A percentile compares a stretch with the other conserved stretches of the same genome.
These are phyloP conservation scores for Drosophila novamexicana DNA, from an alignment of 1,140 invertebrate species.

Conservation along the genomic window DNA sequence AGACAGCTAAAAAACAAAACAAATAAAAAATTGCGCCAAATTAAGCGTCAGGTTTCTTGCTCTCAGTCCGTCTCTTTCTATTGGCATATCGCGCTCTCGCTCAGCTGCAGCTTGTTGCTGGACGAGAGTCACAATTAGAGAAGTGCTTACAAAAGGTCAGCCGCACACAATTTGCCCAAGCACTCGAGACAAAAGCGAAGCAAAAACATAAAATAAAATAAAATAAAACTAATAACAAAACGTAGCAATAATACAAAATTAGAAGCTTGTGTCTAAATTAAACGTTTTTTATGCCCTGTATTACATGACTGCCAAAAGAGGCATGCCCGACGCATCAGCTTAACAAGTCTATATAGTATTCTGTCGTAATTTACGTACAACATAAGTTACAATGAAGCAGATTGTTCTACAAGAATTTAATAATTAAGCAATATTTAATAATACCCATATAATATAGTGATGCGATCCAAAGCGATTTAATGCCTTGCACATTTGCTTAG, in stretches of 20 bases:
- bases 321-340: background rate
- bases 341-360: too few species aligned
- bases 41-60: slow-evolving; percentile 49
- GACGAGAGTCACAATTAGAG: slow-evolving; percentile 66
- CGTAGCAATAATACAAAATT: slow-evolving; percentile 74
- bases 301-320: background rate
- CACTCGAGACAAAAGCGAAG: slow-evolving; percentile 54
- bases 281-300: slow-evolving; percentile 55
- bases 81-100: background rate
- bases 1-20: slow-evolving; percentile 39
- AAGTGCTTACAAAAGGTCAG: slow-evolving; percentile 75
- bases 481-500: too few species aligned
- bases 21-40: slow-evolving; percentile 58
- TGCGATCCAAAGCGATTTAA: too few species aligned
- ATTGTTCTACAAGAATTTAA: too few species aligned
- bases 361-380: too few species aligned
- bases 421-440: too few species aligned
- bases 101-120: slow-evolving; percentile 30
- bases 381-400: too few species aligned
- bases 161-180: slow-evolving; percentile 56
- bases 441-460: too few species aligned
- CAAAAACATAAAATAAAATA: slow-evolving; percentile 39
- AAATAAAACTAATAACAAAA: slow-evolving; percentile 59
- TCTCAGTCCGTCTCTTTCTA: background rate
- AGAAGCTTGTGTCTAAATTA: slow-evolving; percentile 76